Conservation (phyloP, 1,140 invertebrate species). For the Latrodectus geometricus region DNA sequence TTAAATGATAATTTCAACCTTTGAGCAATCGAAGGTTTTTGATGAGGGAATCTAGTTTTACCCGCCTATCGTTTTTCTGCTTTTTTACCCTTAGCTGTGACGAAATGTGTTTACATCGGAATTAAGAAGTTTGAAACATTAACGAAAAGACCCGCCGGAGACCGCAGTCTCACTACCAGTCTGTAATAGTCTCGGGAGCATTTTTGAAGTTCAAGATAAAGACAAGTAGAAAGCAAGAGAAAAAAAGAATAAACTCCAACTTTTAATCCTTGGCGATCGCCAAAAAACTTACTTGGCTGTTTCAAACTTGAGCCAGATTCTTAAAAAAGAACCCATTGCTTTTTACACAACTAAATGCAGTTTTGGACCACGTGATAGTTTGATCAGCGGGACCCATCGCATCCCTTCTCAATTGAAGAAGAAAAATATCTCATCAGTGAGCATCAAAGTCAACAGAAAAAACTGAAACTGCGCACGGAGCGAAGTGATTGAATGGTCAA, state of each 20-base stretch:
- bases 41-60: too few relatives aligned
- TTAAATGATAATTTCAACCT: too few relatives aligned
- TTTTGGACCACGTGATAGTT: background rate
- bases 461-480: too few relatives aligned
- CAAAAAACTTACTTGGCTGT: background rate
- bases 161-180: background rate
- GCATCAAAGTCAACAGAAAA: too few relatives aligned
- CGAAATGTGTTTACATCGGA: too few relatives aligned
- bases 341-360: background rate
- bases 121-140: too few relatives aligned
- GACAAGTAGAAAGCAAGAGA: background rate
- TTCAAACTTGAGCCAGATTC: background rate
- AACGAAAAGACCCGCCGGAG: too few relatives aligned
- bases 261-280: background rate
- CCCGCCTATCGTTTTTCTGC: too few relatives aligned
- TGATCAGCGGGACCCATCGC: background rate
- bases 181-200: background rate
- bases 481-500: too few relatives aligned
- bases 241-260: background rate
- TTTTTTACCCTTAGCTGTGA: too few relatives aligned
- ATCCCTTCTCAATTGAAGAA: background rate
- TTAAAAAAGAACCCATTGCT: background rate
- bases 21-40: too few relatives aligned
- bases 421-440: background rate
- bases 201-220: background rate